A percentile compares a stretch with the other conserved stretches of the same genome.
phyloP scores from a whole-genome alignment of 2,113 vertebrate genomes.

The Pygoscelis adeliae region DNA sequence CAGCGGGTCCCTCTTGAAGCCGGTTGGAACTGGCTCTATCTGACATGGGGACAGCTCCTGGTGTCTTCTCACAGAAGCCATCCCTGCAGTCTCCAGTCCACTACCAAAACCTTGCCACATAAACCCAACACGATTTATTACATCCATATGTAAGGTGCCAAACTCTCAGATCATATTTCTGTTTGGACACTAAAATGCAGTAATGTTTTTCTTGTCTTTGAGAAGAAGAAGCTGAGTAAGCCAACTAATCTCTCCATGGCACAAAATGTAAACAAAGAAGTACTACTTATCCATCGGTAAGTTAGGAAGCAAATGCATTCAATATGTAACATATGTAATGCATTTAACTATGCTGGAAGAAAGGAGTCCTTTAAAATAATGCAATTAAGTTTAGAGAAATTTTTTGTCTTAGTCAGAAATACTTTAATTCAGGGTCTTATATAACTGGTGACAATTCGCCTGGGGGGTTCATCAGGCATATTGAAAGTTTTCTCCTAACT shows the following conservation, averaged over 20 bases:
- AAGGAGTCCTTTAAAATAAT: not conserved
- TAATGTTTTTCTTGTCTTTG: not conserved
- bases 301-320: not conserved
- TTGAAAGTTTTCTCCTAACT: not conserved
- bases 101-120: not conserved
- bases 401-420: not conserved
- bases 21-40: not conserved
- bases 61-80: not conserved
- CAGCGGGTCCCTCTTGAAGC: not conserved
- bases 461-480: not conserved
- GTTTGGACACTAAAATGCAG: not conserved
- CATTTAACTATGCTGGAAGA: not conserved
- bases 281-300: not conserved
- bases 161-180: not conserved
- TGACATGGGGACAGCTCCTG: not conserved
- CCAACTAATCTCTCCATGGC: fast-evolving
- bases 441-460: not conserved
- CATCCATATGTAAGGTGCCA: not conserved
- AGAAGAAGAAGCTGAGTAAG: not conserved
- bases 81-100: not conserved
- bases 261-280: not conserved
- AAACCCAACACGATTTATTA: not conserved
- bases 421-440: not conserved
- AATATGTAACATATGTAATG: not conserved
- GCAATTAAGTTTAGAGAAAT: not conserved